phyloP scores from a whole-genome alignment of 2,888 invertebrate species.

The Synergus gifuensis region DNA sequence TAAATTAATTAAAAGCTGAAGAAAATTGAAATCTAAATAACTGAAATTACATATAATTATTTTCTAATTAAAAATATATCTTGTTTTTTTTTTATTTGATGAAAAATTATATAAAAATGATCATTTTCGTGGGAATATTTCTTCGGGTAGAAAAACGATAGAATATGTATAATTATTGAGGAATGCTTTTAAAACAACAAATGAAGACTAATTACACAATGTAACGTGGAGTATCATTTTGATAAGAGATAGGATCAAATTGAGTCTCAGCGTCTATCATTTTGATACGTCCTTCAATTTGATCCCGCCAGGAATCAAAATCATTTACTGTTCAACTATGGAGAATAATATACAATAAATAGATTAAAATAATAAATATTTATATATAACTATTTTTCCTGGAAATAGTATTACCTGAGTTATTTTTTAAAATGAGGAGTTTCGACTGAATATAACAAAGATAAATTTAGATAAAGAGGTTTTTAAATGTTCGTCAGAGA shows the following conservation, averaged over 20 bases:
- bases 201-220: neutral
- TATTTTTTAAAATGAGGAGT: too few species aligned
- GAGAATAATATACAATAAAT: too few species aligned
- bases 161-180: too few species aligned
- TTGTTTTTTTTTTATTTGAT: too few species aligned
- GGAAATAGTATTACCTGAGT: too few species aligned
- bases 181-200: neutral
- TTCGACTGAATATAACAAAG: neutral
- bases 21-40: neutral
- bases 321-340: neutral
- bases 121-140: neutral
- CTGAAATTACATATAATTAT: neutral
- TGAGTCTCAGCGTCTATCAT: neutral
- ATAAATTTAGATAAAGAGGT: neutral
- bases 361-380: too few species aligned
- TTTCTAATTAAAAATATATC: neutral
- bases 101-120: too few species aligned
- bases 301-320: neutral
- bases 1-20: neutral
- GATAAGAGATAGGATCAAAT: neutral
- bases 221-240: neutral
- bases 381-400: too few species aligned
- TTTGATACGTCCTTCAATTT: neutral
- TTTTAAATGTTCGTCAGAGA: neutral
- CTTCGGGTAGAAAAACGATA: too few species aligned